Evolutionary conservation across 2,888 invertebrate species (phyloP), one percentile per base, ranked within the genome.

Genomic region (Bursaphelenchus okinawaensis): DNA sequence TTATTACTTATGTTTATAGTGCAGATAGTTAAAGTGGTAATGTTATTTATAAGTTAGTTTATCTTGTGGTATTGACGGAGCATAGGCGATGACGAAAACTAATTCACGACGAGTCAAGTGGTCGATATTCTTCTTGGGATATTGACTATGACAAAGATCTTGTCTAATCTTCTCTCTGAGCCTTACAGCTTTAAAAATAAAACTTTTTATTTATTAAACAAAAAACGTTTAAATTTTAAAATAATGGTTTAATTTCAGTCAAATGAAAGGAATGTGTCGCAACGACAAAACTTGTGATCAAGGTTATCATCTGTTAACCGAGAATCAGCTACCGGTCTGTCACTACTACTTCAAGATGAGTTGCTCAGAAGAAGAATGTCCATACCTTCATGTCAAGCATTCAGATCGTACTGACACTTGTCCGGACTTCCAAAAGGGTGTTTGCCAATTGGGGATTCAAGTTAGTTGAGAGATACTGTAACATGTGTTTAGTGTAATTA

Each of bases 261-360:
- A 67, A 58, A 24, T 72, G 56, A 62, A 60, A 9, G 73, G 73
- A 31, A 23, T 54, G 28, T 72, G 73, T 52, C 73, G 75, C 4
- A 67, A 72, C 28, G 54, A 54, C 7, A 64, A 40, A 27, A 52
- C 54, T 20, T 73, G 68, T 29, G 56, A 68, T 4, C 31, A 65
- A 24, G 75, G 71, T n/a, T 40, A 52, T 16, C 71, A 71, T 52
- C 22, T 52, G 1, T 57, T 70, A 7, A 54, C 28, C 9, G 56
- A 54, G 7, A 70, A 74, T 57, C 73, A 74, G 55, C 54, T 73
- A 40, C 74, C 74, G 50, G 66, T 75, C 40, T 74, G 74, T 62
- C 69, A 71, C 54, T 74, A 63, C 59, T 74, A 57, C 52, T 56
- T 74, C 22, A 57, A 75, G 2, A 28, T 62, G 50, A 50, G 50